Evolutionary conservation across 2,888 invertebrate species (phyloP).

Genomic region (Colletes collaris): DNA sequence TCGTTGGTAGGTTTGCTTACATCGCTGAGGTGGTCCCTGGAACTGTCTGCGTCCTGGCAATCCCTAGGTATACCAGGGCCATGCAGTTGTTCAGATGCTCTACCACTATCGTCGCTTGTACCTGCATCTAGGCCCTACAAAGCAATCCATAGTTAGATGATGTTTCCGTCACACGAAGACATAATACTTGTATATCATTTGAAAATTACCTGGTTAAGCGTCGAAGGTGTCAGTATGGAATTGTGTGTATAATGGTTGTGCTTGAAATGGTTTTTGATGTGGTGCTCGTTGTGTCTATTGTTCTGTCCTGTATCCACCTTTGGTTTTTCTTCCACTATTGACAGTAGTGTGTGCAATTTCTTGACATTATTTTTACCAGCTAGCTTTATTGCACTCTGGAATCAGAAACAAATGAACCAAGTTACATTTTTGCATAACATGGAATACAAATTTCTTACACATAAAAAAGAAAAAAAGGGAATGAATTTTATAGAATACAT

Average conservation of each 20-base stretch:
- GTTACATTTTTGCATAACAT: neutral
- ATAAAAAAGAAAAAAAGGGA: neutral
- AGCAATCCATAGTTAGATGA: neutral
- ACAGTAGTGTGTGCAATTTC: constrained; percentile 84
- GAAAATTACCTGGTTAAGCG: constrained; percentile 80
- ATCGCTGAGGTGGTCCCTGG: constrained; percentile 93
- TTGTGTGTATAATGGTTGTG: constrained; percentile 82
- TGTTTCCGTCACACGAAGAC: neutral
- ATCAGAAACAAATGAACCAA: constrained; percentile 57
- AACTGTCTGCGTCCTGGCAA: constrained; percentile 90
- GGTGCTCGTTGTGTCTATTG: constrained; percentile 83
- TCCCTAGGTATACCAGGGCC: constrained; percentile 85
- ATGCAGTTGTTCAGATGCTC: constrained; percentile 91
- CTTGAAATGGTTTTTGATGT: constrained; percentile 82
- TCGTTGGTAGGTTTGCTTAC: constrained; percentile 85
- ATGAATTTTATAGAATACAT: neutral
- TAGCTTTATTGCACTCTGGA: constrained; percentile 85
- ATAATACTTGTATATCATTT: neutral
- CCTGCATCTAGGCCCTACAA: constrained; percentile 90
- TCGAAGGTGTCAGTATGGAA: constrained; percentile 82
- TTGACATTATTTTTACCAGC: constrained; percentile 86
- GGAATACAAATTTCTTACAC: neutral
- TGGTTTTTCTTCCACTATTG: constrained; percentile 85
- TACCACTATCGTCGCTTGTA: constrained; percentile 93
- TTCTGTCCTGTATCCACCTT: constrained; percentile 85